Evolutionary conservation across 2,888 invertebrate species (phyloP).

Genomic region (Emmelina monodactyla): DNA sequence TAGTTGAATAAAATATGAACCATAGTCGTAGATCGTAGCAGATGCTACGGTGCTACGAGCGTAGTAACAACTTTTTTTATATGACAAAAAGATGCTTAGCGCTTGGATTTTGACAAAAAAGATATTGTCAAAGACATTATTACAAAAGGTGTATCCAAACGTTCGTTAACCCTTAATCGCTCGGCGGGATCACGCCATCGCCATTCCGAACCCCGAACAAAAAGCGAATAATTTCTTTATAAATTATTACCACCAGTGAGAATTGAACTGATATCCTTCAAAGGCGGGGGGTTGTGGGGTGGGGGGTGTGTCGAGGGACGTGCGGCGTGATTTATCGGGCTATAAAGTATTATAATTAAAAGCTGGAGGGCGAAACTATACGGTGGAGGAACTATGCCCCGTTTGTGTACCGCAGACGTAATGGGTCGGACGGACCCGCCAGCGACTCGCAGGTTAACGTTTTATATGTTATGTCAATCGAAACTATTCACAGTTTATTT

Average conservation of each 20-base stretch:
- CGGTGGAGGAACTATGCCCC: constrained; percentile 43
- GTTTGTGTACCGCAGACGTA: constrained; percentile 30
- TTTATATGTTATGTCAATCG: too few species aligned
- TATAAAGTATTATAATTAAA: constrained; percentile 84
- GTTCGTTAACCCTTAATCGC: too few species aligned
- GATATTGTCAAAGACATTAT: too few species aligned
- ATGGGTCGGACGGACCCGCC: background rate
- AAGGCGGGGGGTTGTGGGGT: constrained; percentile 32
- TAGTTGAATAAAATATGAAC: too few species aligned
- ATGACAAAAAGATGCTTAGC: too few species aligned
- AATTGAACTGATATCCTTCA: constrained; percentile 74
- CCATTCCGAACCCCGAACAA: constrained; percentile 12
- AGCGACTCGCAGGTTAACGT: constrained; percentile 8
- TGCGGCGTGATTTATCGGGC: constrained; percentile 74
- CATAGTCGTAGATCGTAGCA: too few species aligned
- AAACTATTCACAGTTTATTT: too few species aligned
- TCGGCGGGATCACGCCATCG: constrained; percentile 17
- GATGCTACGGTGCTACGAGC: too few species aligned
- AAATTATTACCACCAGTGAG: constrained; percentile 70
- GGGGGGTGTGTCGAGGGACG: constrained; percentile 46
- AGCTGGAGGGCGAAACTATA: constrained; percentile 63
- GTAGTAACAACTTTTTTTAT: too few species aligned
- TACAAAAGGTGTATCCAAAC: too few species aligned
- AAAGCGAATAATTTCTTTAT: constrained; percentile 71
- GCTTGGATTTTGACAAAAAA: too few species aligned